These are phyloP conservation scores for Calliphora vicina DNA, from an alignment of 1,140 invertebrate genomes.

Conservation along the genomic window DNA sequence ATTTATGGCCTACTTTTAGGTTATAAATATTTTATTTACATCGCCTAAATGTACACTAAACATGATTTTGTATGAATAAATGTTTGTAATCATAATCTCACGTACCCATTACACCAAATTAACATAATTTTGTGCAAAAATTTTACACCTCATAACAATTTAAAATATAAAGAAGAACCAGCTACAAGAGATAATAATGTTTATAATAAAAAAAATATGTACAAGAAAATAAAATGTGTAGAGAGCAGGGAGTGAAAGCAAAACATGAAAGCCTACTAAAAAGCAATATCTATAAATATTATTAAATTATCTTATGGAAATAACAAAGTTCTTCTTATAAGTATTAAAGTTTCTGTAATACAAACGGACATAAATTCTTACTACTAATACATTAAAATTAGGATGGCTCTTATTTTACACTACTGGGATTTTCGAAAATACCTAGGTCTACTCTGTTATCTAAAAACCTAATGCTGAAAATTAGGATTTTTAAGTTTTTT, in stretches of 20 bases:
- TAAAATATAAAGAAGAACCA: neutral
- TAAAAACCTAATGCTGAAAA: too few relatives aligned
- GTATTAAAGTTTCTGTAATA: neutral
- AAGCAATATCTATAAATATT: conserved; percentile 1
- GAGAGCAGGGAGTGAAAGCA: too few relatives aligned
- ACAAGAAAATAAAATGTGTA: too few relatives aligned
- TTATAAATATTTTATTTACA: neutral
- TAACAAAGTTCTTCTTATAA: neutral
- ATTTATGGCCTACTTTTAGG: neutral
- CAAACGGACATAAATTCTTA: neutral
- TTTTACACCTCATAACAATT: neutral
- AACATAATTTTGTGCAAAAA: neutral
- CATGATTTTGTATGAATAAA: neutral
- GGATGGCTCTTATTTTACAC: too few relatives aligned
- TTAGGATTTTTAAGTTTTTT: too few relatives aligned
- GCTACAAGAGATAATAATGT: neutral
- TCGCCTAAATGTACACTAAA: neutral
- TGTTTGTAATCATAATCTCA: neutral
- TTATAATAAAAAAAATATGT: too few relatives aligned
- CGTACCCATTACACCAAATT: neutral
- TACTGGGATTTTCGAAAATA: too few relatives aligned
- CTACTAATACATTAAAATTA: neutral
- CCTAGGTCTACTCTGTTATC: too few relatives aligned
- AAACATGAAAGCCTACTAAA: neutral
- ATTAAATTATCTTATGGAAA: neutral